These are phyloP conservation scores for Temnothorax ravouxi DNA, from an alignment of 2,888 invertebrate species.

Conservation along the genomic window DNA sequence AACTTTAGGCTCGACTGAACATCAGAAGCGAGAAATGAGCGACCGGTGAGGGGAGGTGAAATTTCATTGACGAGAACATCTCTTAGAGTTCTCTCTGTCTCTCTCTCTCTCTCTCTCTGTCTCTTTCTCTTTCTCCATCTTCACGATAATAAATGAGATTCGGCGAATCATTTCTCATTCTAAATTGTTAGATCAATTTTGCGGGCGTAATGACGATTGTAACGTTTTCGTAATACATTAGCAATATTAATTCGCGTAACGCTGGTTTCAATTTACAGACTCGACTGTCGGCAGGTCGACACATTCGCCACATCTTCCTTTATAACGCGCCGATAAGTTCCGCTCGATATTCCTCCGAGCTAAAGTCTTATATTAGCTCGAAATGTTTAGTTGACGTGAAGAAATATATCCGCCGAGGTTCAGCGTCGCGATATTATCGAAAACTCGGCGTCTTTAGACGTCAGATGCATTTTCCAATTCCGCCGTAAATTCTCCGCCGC, in stretches of 20 bases:
- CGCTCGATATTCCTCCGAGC: background rate
- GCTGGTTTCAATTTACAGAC: background rate
- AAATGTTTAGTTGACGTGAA: background rate
- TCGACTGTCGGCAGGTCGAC: background rate
- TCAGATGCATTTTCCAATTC: conserved; percentile 15
- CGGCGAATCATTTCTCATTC: conserved; percentile 5
- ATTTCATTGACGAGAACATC: conserved; percentile 32
- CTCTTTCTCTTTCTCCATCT: background rate
- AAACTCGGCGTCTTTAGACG: background rate
- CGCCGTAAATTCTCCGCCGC: conserved; percentile 71
- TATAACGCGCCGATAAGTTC: background rate
- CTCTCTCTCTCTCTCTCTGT: background rate
- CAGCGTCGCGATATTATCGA: conserved; percentile 1
- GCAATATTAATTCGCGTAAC: background rate
- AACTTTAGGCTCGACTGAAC: conserved; percentile 50
- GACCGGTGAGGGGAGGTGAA: background rate
- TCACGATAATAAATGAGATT: conserved; percentile 18
- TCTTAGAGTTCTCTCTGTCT: background rate
- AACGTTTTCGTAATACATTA: background rate
- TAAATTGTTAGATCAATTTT: conserved; percentile 13
- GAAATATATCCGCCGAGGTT: background rate
- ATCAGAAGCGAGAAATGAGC: conserved; percentile 34
- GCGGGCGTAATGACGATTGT: background rate
- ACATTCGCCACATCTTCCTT: background rate
- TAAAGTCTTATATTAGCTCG: conserved; percentile 4